Evolutionary conservation across 2,113 vertebrate genomes (phyloP), one percentile per base, ranked within the genome.

Genomic region (Phyllostomus hastatus): DNA sequence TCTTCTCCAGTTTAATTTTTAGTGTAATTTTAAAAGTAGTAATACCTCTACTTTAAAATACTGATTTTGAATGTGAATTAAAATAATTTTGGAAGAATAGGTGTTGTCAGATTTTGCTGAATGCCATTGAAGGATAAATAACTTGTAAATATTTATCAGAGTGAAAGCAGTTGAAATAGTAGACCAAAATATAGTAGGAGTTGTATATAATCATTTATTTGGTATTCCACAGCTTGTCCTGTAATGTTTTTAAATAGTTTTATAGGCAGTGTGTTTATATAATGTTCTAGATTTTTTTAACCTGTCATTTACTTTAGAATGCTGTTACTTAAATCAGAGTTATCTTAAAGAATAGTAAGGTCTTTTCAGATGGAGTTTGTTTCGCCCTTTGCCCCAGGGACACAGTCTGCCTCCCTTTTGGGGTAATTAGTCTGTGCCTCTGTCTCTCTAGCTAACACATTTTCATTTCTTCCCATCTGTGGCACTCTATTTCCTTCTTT

Each of bases 391-490:
- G 80, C 97, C 95, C 97, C 48, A 93, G 97, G 96, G 95, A 97
- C 70, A 92, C 95, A 59, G 95, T 97, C 96, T 96, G 95, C 97
- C 91, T 97, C 97, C 97, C 96, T 97, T 97, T 97, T 97, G 97
- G 97, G 96, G 95, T 97, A 97, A 98, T 97, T 98, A 98, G 96
- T 93, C 79, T 78, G 22, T 82, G 82, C 95, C 78, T 96, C 90
- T 95, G 91, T 94, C 82, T 94, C 94, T 97, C 95, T 91, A 96
- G 95, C 76, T 94, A 95, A 84, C 93, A 88, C 69, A 76, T 88
- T 95, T 96, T 97, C 93, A 96, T 97, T 97, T 97, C 95, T 97
- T 95, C 64, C 97, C 97, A 98, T 98, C 97, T 97, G 97, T 97
- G 97, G 94, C 97, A 96, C 97, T 96, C 75, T 75, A 41, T 96